A percentile compares a stretch with the other conserved stretches of the same genome.
phyloP scores from a whole-genome alignment of 2,113 vertebrate genomes.

The Tympanuchus pallidicinctus region DNA sequence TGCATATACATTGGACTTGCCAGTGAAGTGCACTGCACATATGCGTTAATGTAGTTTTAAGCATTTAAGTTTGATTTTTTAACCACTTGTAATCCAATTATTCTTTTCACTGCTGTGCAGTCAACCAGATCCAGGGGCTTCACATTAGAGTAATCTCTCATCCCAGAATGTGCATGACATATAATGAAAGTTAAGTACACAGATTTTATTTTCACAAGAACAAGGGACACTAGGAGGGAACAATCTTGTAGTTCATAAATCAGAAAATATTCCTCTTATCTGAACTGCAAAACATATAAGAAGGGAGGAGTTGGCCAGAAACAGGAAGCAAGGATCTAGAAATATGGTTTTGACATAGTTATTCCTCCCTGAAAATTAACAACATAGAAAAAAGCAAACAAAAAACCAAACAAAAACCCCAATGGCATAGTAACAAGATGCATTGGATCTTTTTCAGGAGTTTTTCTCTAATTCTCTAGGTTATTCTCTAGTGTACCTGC shows the following conservation, averaged over 20 bases:
- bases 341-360: conserved; percentile 16
- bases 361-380: conserved; percentile 1
- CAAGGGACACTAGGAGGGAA: conserved; percentile 30
- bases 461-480: neutral
- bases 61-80: neutral
- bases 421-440: neutral
- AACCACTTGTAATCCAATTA: neutral
- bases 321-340: conserved; percentile 44
- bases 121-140: neutral
- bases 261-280: conserved; percentile 51
- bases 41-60: neutral
- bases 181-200: neutral
- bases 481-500: neutral
- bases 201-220: conserved; percentile 34
- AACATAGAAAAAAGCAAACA: neutral
- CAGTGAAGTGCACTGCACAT: neutral
- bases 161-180: neutral
- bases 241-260: conserved; percentile 49
- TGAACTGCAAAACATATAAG: conserved; percentile 30
- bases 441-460: neutral
- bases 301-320: conserved; percentile 32
- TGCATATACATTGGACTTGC: neutral
- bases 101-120: neutral
- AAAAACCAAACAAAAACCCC: neutral
- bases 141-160: neutral